Conservation (phyloP, 2,888 invertebrate genomes). For the Plebejus argus region DNA sequence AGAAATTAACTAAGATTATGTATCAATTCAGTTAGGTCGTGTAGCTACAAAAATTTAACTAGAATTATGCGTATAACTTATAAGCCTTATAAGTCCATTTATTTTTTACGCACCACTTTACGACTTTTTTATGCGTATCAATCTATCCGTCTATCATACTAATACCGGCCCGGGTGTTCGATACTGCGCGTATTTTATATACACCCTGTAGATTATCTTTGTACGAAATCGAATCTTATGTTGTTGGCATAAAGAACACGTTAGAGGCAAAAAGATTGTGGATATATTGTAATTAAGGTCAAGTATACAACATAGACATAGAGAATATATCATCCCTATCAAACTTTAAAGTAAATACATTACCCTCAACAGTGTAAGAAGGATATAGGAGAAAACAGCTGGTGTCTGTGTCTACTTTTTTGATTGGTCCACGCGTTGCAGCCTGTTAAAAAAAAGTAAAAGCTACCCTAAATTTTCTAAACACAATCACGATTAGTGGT, state of each 20-base stretch:
- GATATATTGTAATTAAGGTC: slow-evolving; percentile 1
- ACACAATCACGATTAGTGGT: too few relatives aligned
- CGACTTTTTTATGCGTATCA: slow-evolving; percentile 3
- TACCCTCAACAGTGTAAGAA: too few relatives aligned
- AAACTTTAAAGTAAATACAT: too few relatives aligned
- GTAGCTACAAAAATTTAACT: neutral
- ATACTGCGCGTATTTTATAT: neutral
- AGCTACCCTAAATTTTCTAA: too few relatives aligned
- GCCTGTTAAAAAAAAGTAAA: too few relatives aligned
- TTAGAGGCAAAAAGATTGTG: neutral
- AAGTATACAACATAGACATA: neutral
- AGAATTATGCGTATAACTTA: neutral
- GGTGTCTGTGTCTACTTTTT: too few relatives aligned
- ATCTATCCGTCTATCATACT: slow-evolving; percentile 15
- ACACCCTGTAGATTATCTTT: neutral
- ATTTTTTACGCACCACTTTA: slow-evolving; percentile 1
- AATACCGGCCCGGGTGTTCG: slow-evolving; percentile 5
- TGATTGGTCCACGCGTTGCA: too few relatives aligned
- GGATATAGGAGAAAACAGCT: too few relatives aligned
- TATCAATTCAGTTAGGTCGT: neutral
- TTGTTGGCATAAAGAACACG: neutral
- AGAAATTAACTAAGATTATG: too few relatives aligned
- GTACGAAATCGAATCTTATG: neutral
- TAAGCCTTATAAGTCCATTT: slow-evolving; percentile 2
- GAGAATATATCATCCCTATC: too few relatives aligned